phyloP scores from a whole-genome alignment of 2,113 vertebrate species.

The Archocentrus centrarchus region DNA sequence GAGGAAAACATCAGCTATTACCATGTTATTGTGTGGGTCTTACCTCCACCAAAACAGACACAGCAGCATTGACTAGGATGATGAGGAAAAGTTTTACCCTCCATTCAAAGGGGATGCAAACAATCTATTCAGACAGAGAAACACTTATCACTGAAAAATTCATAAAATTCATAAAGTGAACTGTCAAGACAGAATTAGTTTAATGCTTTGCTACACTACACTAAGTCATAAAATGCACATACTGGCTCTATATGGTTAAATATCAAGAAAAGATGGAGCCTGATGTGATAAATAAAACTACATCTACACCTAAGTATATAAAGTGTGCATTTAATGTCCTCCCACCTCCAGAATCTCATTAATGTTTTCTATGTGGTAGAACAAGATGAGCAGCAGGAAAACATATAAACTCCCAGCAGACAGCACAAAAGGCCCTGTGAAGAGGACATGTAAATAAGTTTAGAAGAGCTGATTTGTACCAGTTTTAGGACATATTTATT shows the following conservation, averaged over 20 bases:
- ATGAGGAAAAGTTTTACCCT: slow-evolving; percentile 86
- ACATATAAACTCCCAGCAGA: slow-evolving; percentile 70
- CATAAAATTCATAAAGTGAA: neutral
- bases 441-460: neutral
- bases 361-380: slow-evolving; percentile 84
- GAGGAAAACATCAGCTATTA: slow-evolving; percentile 31
- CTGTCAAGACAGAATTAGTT: neutral
- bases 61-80: slow-evolving; percentile 84
- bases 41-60: slow-evolving; percentile 91
- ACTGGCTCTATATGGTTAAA: neutral
- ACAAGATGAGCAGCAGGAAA: slow-evolving; percentile 89
- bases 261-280: neutral
- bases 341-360: slow-evolving; percentile 88
- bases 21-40: slow-evolving; percentile 62
- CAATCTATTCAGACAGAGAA: slow-evolving; percentile 81
- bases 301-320: neutral
- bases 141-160: neutral
- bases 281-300: neutral
- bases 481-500: neutral
- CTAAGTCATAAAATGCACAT: neutral
- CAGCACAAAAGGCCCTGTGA: slow-evolving; percentile 81
- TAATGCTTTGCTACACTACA: neutral
- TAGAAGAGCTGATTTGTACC: neutral
- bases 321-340: neutral
- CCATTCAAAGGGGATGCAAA: slow-evolving; percentile 92